phyloP scores from a whole-genome alignment of 2,797 vertebrate genomes.

The Dendrocincla fuliginosa region DNA sequence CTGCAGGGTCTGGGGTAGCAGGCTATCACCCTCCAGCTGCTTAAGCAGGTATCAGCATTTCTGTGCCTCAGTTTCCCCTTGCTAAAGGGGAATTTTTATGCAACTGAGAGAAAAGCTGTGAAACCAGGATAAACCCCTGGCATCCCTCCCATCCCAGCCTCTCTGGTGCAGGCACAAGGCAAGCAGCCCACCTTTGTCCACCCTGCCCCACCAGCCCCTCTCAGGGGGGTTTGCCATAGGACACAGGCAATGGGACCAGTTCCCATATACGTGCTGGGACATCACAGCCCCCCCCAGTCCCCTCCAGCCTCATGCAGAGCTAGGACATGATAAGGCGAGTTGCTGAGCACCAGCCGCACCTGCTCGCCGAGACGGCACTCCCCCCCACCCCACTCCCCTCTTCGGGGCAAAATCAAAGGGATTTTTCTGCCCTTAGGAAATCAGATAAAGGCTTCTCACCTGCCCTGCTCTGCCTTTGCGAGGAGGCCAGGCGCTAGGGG shows the following conservation, averaged over 20 bases:
- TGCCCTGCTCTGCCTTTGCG: conserved; percentile 32
- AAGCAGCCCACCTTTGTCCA: neutral
- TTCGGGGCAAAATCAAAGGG: conserved; percentile 70
- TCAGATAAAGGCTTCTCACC: conserved; percentile 74
- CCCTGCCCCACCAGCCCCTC: neutral
- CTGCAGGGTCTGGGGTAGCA: neutral
- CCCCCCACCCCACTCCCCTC: conserved; percentile 22
- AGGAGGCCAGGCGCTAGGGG: neutral
- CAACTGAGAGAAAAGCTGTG: neutral
- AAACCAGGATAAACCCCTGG: neutral
- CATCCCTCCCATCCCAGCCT: neutral
- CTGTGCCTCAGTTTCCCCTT: neutral
- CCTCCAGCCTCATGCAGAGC: neutral
- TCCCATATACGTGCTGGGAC: neutral
- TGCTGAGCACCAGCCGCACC: conserved; percentile 45
- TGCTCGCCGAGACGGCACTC: neutral
- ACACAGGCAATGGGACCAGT: neutral
- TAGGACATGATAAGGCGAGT: conserved; percentile 42
- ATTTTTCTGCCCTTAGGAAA: conserved; percentile 70
- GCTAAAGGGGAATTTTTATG: neutral
- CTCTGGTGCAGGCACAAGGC: neutral
- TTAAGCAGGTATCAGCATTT: neutral
- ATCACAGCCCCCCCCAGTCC: accelerated
- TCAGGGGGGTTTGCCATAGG: accelerated
- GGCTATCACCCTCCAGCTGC: neutral